Evolutionary conservation across 2,888 invertebrate species (phyloP), one percentile per base, ranked within the genome.

Genomic region (Cosmorhoe ocellata): DNA sequence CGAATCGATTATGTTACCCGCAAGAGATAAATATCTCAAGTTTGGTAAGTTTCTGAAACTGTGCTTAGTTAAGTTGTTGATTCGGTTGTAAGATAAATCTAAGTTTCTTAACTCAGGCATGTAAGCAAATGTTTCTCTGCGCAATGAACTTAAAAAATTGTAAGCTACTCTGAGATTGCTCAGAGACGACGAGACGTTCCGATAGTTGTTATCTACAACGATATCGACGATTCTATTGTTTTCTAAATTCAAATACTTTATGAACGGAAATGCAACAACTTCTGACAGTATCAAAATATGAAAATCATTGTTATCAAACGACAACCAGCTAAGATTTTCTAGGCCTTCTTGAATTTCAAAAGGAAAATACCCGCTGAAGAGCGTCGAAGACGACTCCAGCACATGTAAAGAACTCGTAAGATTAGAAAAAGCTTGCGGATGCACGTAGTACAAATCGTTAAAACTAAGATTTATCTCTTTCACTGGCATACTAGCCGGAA

Each of bases 381-480:
- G 93, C 13, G 96, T 95, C 68, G 96, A 96, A 56, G 97, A 97
- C 43, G 97, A 92, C 79, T 97, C 97, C 30, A 98, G 85, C 56
- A 95, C 95, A 79, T 96, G 95, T 42, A 98, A 84, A 13, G 93
- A 93, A 43, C 93, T 92, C 27, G 94, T 93, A 51, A 97, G 91
- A 66, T 95, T 95, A 51, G 92, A 91, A 76, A 98, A 96, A 11
- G 96, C 94, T 71, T 95, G 93, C 18, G 94, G 93, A 74, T 96
- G 95, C 62, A 98, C 92, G 70, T 95, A 94, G 66, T 94, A 93
- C 58, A 98, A 92, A 71, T 96, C 95, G 82, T 98, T 98, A 83
- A 98, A 97, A 75, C 97, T 97, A 61, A 98, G 88, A 84, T 96
- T 96, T 59, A 98, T 92, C 83, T 98, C 97, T 70, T 95, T 95